Conservation (phyloP, 1,140 invertebrate genomes). For the Aleiodes sp. region DNA sequence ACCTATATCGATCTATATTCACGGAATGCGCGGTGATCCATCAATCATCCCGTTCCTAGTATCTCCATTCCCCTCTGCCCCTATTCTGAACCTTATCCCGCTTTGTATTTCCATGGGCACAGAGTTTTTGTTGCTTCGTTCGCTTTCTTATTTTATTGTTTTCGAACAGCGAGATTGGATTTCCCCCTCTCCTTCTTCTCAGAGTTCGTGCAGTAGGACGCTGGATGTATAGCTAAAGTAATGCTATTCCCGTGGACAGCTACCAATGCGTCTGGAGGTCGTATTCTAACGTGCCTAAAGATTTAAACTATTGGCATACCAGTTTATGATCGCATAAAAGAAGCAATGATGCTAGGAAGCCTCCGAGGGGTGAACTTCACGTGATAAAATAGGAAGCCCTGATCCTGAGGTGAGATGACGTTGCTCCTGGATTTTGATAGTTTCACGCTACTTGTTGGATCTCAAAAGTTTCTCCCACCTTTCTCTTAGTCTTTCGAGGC, state of each 20-base stretch:
- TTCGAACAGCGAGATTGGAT: conserved; percentile 43
- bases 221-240: conserved; percentile 7
- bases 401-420: not conserved
- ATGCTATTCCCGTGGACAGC: conserved; percentile 34
- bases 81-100: conserved; percentile 27
- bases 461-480: not conserved
- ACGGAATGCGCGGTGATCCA: conserved; percentile 47
- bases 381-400: not conserved
- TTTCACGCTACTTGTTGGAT: conserved; percentile 1
- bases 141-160: conserved; percentile 46
- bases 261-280: not conserved
- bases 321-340: conserved; percentile 42
- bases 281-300: conserved; percentile 23
- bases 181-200: conserved; percentile 27
- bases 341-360: conserved; percentile 20
- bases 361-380: not conserved
- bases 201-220: conserved; percentile 32
- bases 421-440: not conserved
- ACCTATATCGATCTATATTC: conserved; percentile 53
- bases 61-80: conserved; percentile 6
- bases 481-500: not conserved
- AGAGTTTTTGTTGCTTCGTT: conserved; percentile 18
- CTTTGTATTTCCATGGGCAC: conserved; percentile 6
- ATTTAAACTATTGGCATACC: conserved; percentile 39
- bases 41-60: conserved; percentile 35